Base-by-base conservation (phyloP, 1,140 invertebrate genomes). In the Anoplolepis gracilipes region DNA sequence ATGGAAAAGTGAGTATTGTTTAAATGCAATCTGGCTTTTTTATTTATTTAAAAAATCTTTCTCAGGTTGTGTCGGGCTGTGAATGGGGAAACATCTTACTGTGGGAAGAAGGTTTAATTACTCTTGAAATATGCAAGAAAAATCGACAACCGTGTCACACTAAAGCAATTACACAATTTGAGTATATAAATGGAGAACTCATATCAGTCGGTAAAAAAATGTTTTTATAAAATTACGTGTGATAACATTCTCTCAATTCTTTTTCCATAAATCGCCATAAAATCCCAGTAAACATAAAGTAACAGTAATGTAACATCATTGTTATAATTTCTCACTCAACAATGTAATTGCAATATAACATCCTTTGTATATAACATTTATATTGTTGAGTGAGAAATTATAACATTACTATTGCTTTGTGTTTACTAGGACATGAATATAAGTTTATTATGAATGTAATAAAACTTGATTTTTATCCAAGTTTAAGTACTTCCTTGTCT, bases 41-140 rank as follows among this genome's bases (percentile, higher is more conserved):
- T 0, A 42, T 46, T 85, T 53, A 13, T 69, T 70, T 46, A 77
- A 10, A 11, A 53, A 61, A 28, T 85, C 76, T 16, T 72, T 85
- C 65, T 70, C 86, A 97, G 96, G 96, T 98, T 0, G 94, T 98
- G 30, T 98, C 98, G 2, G 97, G 98, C 6, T 97, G 97, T 90
- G 97, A 98, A 88, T 98, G 98, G 98, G 98, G 98, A 19, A 98
- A 98, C 92, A 97, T 99, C 92, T 93, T 98, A 59, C 94, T 99
- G 0, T 99, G 98, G 98, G 97, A 98, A 89, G 97, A 97, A 81
- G 97, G 97, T 25, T 94, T 98, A 3, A 98, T 99, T 22, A 98
- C 98, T 95, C 94, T 98, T 7, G 97, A 98, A 95, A 96, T 98
- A 0, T 96, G 96, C 36, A 95, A 96, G 88, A 97, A 96, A 85